Base-by-base conservation (phyloP, 2,113 vertebrate species). In the Barnardius zonarius region DNA sequence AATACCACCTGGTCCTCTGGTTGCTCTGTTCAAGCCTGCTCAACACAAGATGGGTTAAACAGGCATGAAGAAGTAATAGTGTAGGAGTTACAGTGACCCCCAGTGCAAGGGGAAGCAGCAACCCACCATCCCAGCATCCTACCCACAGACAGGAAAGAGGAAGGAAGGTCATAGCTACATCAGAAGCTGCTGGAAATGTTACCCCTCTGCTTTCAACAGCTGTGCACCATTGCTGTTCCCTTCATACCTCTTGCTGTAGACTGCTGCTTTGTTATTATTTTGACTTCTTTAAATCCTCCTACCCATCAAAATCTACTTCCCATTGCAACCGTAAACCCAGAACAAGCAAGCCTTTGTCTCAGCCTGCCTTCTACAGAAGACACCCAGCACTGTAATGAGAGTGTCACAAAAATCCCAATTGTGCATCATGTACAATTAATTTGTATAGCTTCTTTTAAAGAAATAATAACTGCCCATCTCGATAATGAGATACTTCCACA, bases 341-440 rank as follows among this genome's bases (percentile, higher is more conserved):
- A 90, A 94, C 75, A 93, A 83, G 75, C 2, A 28, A 91, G 81
- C 20, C 77, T 86, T 94, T 92, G 80, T 91, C 76, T 81, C 76
- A 67, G 73, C n/a, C 43, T 67, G 31, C 68, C 57, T 74, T 68
- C 83, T 49, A 11, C 27, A 72, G 37, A 49, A 39, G 31, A 91
- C 0, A 0, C 20, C 46, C 52, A 82, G 61, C 19, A 81, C 51
- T 1, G 13, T 9, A 77, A 27, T 1, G 12, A 77, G 83, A 88
- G 13, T 64, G 17, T 70, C 68, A 74, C 3, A 1, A 44, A 89
- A 86, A 54, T 72, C 48, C 55, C 43, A 82, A 1, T 0, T 72
- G 69, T 52, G 27, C 20, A 19, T 17, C 6, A 20, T 23, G 68
- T 18, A 39, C 23, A 11, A 68, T 75, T 55, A 33, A 67, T 39